phyloP scores from a whole-genome alignment of 2,797 vertebrate species.

The Otus scops region DNA sequence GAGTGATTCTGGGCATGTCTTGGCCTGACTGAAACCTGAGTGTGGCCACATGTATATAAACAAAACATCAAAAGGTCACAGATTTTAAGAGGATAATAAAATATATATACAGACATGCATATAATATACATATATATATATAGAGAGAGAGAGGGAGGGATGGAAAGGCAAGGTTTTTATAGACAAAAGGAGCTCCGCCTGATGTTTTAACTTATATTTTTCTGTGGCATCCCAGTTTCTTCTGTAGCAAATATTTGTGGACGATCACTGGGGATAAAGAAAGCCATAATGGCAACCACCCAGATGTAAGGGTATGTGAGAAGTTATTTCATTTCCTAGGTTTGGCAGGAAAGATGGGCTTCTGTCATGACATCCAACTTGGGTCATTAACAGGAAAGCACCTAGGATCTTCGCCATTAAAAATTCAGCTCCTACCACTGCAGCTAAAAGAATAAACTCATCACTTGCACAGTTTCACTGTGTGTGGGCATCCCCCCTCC shows the following conservation, averaged over 20 bases:
- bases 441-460: neutral
- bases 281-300: neutral
- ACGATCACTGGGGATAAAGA: neutral
- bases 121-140: neutral
- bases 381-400: neutral
- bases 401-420: neutral
- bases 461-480: neutral
- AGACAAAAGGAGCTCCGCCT: neutral
- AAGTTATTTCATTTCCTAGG: neutral
- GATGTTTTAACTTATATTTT: neutral
- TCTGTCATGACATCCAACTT: neutral
- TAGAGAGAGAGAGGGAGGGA: neutral
- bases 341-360: neutral
- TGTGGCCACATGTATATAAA: neutral
- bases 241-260: slow-evolving; percentile 2
- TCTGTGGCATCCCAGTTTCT: neutral
- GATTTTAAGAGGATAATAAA: slow-evolving; percentile 14
- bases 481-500: neutral
- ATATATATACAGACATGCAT: neutral
- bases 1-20: slow-evolving; percentile 33
- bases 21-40: slow-evolving; percentile 17
- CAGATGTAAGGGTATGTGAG: neutral
- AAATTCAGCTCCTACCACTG: neutral
- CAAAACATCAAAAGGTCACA: neutral
- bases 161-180: neutral